phyloP scores from a whole-genome alignment of 1,140 invertebrate species.

The Whitmania pigra region DNA sequence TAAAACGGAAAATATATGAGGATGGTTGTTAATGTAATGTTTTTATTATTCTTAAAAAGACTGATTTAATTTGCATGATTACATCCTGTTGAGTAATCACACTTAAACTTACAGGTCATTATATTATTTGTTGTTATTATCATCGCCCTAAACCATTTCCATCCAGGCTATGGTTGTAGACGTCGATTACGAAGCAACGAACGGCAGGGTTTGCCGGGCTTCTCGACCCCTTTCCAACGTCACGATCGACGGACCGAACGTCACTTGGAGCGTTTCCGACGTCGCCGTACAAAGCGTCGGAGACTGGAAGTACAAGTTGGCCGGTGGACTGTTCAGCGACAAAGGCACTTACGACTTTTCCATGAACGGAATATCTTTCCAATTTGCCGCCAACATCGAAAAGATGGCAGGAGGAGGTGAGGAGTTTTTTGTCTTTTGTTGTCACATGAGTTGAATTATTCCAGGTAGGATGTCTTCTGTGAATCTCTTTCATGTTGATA shows the following conservation, averaged over 20 bases:
- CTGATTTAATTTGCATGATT: too few relatives aligned
- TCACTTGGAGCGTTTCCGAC: background rate
- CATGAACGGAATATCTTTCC: conserved; percentile 12
- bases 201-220: background rate
- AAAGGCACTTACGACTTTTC: background rate
- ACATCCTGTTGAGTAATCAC: too few relatives aligned
- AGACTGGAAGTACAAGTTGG: conserved; percentile 6
- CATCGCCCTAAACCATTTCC: too few relatives aligned
- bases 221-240: background rate
- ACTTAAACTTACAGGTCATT: too few relatives aligned
- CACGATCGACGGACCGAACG: background rate
- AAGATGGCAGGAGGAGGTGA: background rate
- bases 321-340: conserved; percentile 3
- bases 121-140: too few relatives aligned
- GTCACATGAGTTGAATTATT: background rate
- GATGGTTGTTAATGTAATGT: too few relatives aligned
- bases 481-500: background rate
- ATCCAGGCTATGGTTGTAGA: background rate
- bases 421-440: background rate
- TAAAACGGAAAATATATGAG: too few relatives aligned
- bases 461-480: background rate
- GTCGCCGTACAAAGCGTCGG: background rate
- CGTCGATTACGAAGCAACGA: conserved; percentile 10
- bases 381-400: conserved; percentile 1
- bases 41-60: too few relatives aligned